Evolutionary conservation across 2,113 vertebrate species (phyloP), one percentile per base, ranked within the genome.

Genomic region (Lutjanus erythropterus): DNA sequence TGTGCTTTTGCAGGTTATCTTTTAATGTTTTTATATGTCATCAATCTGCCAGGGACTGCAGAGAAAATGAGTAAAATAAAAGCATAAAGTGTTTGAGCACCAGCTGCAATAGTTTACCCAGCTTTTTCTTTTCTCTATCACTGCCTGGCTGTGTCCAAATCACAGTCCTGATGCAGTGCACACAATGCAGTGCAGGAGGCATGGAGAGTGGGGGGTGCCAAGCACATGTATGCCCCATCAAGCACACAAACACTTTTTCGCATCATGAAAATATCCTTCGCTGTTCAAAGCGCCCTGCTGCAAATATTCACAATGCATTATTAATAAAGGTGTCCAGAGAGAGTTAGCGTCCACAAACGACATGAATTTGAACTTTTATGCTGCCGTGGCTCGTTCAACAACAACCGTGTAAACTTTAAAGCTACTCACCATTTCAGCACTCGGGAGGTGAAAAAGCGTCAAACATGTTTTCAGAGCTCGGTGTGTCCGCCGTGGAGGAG

Each of bases 371-470:
- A 18, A 61, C 62, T 56, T 71, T 64, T 21, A 6, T 7, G 46
- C 73, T 55, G 74, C 61, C 44, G 65, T 55, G 72, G 75, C 60
- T 76, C 66, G 61, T 69, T 73, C 72, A 86, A 58, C 73, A 67
- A 80, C 35, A 80, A 44, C 31, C 44, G 80, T n/a, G n/a, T 66
- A 74, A 92, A 91, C 79, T 92, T 88, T 79, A 61, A 69, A 66
- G 77, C 76, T 49, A 93, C 93, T 95, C 90, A 95, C 94, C 93
- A 95, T 94, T 91, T 90, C 93, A 92, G 88, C 90, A 81, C 82
- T 83, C 82, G 80, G 72, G 37, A 18, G 72, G 46, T 25, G 65
- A 52, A 81, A 83, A 75, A 83, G 27, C 61, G 44, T 52, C 49
- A 71, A 75, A 49, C 71, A 56, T 46, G 42, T 23, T 67, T 47